Conservation (phyloP, 2,113 vertebrate species). For the Eurypyga helias region DNA sequence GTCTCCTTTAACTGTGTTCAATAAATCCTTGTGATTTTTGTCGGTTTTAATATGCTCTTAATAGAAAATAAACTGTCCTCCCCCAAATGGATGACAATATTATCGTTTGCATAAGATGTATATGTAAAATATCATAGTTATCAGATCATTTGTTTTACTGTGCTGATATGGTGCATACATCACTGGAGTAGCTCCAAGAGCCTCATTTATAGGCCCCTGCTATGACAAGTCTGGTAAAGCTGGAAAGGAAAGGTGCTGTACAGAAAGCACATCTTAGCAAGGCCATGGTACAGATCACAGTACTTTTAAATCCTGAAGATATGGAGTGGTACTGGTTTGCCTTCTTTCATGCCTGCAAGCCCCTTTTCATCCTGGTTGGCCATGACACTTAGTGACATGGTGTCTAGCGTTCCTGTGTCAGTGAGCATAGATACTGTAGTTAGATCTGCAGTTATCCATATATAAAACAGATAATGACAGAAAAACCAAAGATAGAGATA, state of each 20-base stretch:
- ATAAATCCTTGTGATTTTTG: neutral
- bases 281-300: neutral
- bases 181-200: neutral
- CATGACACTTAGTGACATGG: slow-evolving; percentile 2
- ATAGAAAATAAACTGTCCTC: neutral
- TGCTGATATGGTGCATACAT: neutral
- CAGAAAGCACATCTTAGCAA: neutral
- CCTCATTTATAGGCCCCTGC: neutral
- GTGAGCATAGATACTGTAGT: slow-evolving; percentile 16
- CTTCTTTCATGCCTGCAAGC: slow-evolving; percentile 22
- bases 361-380: slow-evolving; percentile 57
- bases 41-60: neutral
- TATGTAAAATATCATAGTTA: neutral
- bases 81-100: neutral
- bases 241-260: neutral
- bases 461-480: slow-evolving; percentile 34
- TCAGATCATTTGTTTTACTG: neutral
- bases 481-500: slow-evolving; percentile 41
- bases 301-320: neutral
- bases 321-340: neutral
- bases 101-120: neutral
- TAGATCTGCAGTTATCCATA: slow-evolving; percentile 51
- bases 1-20: neutral
- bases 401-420: slow-evolving; percentile 52
- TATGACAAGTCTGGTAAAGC: neutral